These are phyloP conservation scores for Trichopria drosophilae DNA, from an alignment of 2,888 invertebrate genomes.

Conservation along the genomic window DNA sequence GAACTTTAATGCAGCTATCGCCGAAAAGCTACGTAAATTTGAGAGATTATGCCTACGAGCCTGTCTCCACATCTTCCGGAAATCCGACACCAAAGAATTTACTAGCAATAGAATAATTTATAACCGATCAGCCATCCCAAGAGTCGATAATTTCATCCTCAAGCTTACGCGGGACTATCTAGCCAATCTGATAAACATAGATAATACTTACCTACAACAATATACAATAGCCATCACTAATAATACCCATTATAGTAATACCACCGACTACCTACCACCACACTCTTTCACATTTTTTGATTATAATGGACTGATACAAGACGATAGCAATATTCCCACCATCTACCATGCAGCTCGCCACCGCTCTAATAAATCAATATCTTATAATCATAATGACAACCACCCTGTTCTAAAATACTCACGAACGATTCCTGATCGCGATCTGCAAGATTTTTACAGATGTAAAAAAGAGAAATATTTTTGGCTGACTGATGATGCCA, in stretches of 20 bases:
- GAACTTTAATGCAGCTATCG: conserved; percentile 18
- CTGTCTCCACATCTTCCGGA: conserved; percentile 3
- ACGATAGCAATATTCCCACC: neutral
- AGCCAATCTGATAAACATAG: neutral
- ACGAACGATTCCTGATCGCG: too few species aligned
- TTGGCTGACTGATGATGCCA: too few species aligned
- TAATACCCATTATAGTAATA: too few species aligned
- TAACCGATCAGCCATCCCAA: neutral
- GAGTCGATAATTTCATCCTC: conserved; percentile 4
- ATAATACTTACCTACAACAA: neutral
- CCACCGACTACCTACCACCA: neutral
- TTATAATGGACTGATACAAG: neutral
- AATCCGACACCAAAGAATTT: neutral
- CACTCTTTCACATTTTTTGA: conserved; percentile 6
- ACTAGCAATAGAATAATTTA: neutral
- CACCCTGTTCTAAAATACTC: too few species aligned
- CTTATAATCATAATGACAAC: too few species aligned
- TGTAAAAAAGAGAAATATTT: too few species aligned
- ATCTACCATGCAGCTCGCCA: conserved; percentile 1
- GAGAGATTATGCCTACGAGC: conserved; percentile 16
- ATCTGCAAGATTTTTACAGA: too few species aligned
- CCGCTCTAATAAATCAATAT: neutral
- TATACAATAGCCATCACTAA: too few species aligned
- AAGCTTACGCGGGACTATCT: conserved; percentile 1
- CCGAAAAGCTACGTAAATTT: conserved; percentile 26